These are phyloP conservation scores for Eira barbara DNA, from an alignment of 2,113 vertebrate species.

Conservation along the genomic window DNA sequence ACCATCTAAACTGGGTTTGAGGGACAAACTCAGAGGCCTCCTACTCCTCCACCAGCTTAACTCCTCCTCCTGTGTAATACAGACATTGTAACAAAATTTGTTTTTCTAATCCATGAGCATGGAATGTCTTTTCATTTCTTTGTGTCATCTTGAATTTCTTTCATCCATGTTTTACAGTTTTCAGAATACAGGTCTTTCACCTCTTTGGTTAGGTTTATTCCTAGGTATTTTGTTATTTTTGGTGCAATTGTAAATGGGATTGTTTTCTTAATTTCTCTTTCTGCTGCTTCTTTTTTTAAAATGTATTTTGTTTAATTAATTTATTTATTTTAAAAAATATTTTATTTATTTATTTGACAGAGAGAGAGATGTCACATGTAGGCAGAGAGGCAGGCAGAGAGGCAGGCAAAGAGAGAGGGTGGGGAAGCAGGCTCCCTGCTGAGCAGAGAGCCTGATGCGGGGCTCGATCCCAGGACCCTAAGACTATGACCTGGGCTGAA, in stretches of 20 bases:
- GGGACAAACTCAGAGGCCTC: neutral
- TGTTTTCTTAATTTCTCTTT: neutral
- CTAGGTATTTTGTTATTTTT: neutral
- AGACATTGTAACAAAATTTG: neutral
- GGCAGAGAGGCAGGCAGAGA: no score
- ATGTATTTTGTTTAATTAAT: no score
- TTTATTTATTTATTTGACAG: no score
- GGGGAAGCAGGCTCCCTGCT: no score
- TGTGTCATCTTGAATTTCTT: neutral
- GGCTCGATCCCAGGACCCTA: no score
- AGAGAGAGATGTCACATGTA: no score
- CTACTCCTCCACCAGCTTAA: neutral
- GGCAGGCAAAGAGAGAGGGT: no score
- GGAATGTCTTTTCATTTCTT: neutral
- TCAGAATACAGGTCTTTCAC: neutral
- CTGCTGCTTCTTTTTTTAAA: neutral
- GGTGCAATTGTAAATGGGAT: neutral
- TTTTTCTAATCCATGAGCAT: neutral
- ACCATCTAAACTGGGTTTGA: neutral
- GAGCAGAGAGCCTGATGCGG: no score
- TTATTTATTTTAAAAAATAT: no score
- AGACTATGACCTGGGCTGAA: no score
- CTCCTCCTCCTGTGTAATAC: neutral
- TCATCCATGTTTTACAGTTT: neutral
- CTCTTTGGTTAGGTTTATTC: neutral